phyloP scores from a whole-genome alignment of 2,888 invertebrate species.

The Eristalinus aeneus region DNA sequence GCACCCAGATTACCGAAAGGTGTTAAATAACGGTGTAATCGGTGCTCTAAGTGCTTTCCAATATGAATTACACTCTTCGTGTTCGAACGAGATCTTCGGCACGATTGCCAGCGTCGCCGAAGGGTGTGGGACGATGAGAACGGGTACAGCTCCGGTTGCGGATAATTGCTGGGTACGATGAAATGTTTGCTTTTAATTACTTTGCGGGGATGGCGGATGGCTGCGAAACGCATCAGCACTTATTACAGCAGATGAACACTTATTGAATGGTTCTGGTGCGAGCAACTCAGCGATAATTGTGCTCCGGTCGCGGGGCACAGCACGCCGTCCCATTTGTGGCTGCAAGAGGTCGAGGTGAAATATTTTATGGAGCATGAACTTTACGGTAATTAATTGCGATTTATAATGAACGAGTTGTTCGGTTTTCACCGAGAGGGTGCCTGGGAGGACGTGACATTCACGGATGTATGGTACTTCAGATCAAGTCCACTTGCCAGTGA shows the following conservation, averaged over 20 bases:
- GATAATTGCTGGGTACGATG: neutral
- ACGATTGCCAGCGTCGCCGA: neutral
- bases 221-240: constrained; percentile 1
- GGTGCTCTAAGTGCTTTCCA: constrained; percentile 55
- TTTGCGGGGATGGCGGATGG: neutral
- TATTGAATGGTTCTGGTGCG: constrained; percentile 30
- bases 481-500: no score
- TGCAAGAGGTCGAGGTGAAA: constrained; percentile 34
- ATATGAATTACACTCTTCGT: constrained; percentile 39
- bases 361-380: constrained; percentile 43
- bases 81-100: constrained; percentile 11
- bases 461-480: no score
- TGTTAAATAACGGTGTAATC: constrained; percentile 59
- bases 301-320: neutral
- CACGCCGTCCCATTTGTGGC: neutral
- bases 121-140: no score
- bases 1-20: constrained; percentile 43
- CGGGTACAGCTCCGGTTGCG: neutral
- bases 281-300: constrained; percentile 36
- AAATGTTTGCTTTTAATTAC: constrained; percentile 58
- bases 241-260: constrained; percentile 46
- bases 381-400: constrained; percentile 38
- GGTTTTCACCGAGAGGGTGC: neutral
- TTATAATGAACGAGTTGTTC: constrained; percentile 10
- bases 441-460: no score